A percentile compares a stretch with the other conserved stretches of the same genome.
phyloP scores from a whole-genome alignment of 2,888 invertebrate genomes.

The Drosophila demipolita region DNA sequence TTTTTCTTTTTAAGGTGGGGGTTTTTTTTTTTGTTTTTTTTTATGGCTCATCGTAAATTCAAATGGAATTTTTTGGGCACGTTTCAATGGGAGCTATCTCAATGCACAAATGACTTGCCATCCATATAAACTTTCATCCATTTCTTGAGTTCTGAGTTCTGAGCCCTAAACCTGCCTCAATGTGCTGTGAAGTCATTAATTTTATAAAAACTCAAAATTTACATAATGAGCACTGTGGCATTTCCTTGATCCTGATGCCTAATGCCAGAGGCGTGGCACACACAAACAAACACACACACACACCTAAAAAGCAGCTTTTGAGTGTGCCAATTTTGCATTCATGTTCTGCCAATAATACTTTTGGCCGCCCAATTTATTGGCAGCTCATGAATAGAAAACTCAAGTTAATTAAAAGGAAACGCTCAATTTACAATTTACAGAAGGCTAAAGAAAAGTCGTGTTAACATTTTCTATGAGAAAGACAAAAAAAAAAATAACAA shows the following conservation, averaged over 20 bases:
- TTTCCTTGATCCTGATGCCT: slow-evolving; percentile 53
- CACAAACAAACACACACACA: slow-evolving; percentile 10
- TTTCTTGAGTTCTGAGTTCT: neutral
- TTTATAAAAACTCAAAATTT: slow-evolving; percentile 68
- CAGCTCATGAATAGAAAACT: slow-evolving; percentile 12
- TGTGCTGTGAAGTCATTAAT: slow-evolving; percentile 69
- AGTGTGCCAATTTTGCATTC: slow-evolving; percentile 39
- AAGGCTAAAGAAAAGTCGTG: slow-evolving; percentile 11
- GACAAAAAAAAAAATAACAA: slow-evolving; percentile 12
- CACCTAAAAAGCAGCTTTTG: slow-evolving; percentile 22
- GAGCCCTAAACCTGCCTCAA: slow-evolving; percentile 56
- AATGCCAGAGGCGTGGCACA: slow-evolving; percentile 43
- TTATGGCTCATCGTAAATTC: slow-evolving; percentile 56
- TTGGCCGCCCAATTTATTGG: slow-evolving; percentile 22
- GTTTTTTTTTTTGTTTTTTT: slow-evolving; percentile 2
- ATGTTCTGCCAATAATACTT: slow-evolving; percentile 31
- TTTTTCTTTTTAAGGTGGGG: slow-evolving; percentile 18
- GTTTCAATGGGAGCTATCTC: slow-evolving; percentile 55
- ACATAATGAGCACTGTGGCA: slow-evolving; percentile 58
- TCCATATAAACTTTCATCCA: slow-evolving; percentile 42
- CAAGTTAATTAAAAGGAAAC: slow-evolving; percentile 38
- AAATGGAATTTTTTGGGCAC: slow-evolving; percentile 72
- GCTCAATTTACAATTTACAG: slow-evolving; percentile 44
- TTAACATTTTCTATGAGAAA: slow-evolving; percentile 39
- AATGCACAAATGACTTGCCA: slow-evolving; percentile 53